phyloP scores from a whole-genome alignment of 2,113 vertebrate genomes.

The Leptobrachium ailaonicum region DNA sequence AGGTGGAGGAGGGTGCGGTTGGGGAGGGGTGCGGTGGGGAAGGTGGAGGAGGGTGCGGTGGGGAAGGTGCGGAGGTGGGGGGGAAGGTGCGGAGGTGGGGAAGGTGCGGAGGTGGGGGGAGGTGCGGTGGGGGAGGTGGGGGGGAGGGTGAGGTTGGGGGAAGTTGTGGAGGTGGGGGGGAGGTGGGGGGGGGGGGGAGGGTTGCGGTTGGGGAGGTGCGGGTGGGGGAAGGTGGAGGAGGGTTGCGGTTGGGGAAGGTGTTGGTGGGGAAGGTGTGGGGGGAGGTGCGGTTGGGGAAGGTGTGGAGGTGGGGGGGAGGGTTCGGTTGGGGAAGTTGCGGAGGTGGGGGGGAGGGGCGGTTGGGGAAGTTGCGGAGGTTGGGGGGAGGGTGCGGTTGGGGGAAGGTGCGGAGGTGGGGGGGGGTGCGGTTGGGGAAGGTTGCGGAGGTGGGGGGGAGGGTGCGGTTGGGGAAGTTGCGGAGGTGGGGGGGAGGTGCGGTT shows the following conservation, averaged over 20 bases:
- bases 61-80: not conserved
- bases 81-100: not conserved
- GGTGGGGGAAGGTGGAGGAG: not conserved
- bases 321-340: too few species aligned
- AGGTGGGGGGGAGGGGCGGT: not conserved
- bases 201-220: not conserved
- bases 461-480: too few species aligned
- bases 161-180: not conserved
- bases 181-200: not conserved
- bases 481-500: not conserved
- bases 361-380: too few species aligned
- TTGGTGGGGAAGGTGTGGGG: not conserved
- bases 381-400: not conserved
- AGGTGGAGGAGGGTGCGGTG: too few species aligned
- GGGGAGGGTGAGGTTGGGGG: not conserved
- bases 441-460: too few species aligned
- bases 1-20: not conserved
- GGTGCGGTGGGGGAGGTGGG: not conserved
- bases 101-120: not conserved
- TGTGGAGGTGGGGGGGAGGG: not conserved
- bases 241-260: not conserved
- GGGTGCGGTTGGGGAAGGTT: too few species aligned
- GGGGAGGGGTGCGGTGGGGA: not conserved
- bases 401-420: too few species aligned
- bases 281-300: not conserved